Percentiles rank a stretch among this genome's conserved stretches.
These are phyloP conservation scores for Chloroclysta siterata DNA, from an alignment of 2,888 invertebrate genomes.

Conservation along the genomic window DNA sequence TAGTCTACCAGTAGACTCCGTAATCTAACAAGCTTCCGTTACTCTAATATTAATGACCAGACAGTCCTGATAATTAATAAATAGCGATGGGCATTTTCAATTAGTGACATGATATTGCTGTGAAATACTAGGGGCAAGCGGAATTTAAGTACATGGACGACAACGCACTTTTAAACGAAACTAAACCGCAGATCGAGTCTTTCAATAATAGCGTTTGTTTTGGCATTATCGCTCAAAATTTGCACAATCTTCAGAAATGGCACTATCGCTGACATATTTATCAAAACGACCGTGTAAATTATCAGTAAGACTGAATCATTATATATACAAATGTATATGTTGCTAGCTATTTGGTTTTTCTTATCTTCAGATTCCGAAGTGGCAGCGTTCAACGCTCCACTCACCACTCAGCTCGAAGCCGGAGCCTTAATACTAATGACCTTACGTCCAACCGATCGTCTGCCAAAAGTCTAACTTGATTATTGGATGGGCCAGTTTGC, in stretches of 20 bases:
- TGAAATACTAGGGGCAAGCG: background rate
- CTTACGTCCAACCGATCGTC: slow-evolving; percentile 29
- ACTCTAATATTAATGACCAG: slow-evolving; percentile 26
- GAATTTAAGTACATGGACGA: background rate
- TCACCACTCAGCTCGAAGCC: slow-evolving; percentile 13
- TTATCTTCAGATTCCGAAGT: background rate
- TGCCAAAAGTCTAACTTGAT: slow-evolving; percentile 42
- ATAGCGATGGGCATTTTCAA: background rate
- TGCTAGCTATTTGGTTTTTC: background rate
- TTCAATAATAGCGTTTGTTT: no score
- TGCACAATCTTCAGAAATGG: no score
- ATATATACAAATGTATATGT: no score
- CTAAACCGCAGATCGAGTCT: no score
- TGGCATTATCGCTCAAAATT: no score
- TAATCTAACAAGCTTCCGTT: slow-evolving; percentile 31
- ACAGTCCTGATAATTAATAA: no score
- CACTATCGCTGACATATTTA: no score
- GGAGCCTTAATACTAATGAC: slow-evolving; percentile 30
- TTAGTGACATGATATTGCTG: background rate
- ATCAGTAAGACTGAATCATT: no score
- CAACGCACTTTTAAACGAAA: no score
- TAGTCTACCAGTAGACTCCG: slow-evolving; percentile 34
- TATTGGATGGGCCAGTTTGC: slow-evolving; percentile 40
- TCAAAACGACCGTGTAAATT: no score
- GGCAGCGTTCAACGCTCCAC: background rate